Evolutionary conservation across 1,140 invertebrate genomes (phyloP).

Genomic region (Drosophila orosa): DNA sequence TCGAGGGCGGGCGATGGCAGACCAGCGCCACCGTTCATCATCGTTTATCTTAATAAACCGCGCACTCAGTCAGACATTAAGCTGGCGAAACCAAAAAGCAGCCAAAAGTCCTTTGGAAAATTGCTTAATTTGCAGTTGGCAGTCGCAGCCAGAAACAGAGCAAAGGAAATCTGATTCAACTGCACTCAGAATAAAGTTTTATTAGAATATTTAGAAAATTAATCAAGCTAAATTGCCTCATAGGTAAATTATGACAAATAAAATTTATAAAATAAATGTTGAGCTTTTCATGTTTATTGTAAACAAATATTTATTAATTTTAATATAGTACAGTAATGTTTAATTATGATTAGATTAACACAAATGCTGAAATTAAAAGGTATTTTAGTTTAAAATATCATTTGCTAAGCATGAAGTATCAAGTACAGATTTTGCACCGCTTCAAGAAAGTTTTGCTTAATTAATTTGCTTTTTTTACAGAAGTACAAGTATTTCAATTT

Average conservation of each 20-base stretch:
- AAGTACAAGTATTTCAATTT: neutral
- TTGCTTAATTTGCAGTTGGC: conserved; percentile 80
- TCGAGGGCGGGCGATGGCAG: neutral
- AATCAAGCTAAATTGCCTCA: neutral
- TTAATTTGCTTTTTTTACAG: neutral
- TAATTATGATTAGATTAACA: no score
- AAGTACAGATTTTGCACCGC: no score
- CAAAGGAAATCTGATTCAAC: conserved; percentile 32
- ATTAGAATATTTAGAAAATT: neutral
- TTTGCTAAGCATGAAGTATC: no score
- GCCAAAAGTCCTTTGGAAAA: conserved; percentile 77
- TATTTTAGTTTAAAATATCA: no score
- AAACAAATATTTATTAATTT: no score
- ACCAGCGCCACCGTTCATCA: conserved; percentile 65
- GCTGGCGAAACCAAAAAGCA: conserved; percentile 67
- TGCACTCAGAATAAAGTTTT: conserved; percentile 3
- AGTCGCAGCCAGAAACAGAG: conserved; percentile 40
- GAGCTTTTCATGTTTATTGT: no score
- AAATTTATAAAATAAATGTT: no score
- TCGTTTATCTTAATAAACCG: conserved; percentile 82
- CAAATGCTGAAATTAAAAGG: no score
- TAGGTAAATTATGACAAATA: no score
- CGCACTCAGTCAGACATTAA: conserved; percentile 79
- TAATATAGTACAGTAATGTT: no score
- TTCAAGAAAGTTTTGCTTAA: no score